These are phyloP conservation scores for Clepsis dumicolana DNA, from an alignment of 2,888 invertebrate species.

Conservation along the genomic window DNA sequence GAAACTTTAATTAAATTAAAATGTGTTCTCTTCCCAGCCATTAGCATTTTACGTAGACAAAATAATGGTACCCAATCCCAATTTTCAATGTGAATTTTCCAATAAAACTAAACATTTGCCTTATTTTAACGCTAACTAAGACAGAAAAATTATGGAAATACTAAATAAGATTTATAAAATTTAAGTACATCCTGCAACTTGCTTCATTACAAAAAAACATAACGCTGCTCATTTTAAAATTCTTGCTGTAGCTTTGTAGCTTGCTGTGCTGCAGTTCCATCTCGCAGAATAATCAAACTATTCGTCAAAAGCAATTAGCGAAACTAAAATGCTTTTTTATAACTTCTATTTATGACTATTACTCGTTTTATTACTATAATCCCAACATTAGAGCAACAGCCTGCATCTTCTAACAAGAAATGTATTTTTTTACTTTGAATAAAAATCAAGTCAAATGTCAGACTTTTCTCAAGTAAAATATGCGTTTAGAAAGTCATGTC, in stretches of 20 bases:
- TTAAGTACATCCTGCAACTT: neutral
- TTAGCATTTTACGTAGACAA: too few relatives aligned
- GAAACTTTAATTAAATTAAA: too few relatives aligned
- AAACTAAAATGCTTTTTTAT: constrained; percentile 6
- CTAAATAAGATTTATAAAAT: too few relatives aligned
- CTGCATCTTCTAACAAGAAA: neutral
- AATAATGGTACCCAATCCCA: too few relatives aligned
- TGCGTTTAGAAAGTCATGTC: constrained; percentile 23
- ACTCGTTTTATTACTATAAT: constrained; percentile 10
- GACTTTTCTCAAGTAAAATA: constrained; percentile 15
- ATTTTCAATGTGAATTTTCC: too few relatives aligned
- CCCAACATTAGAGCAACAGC: constrained; percentile 11
- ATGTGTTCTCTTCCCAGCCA: too few relatives aligned
- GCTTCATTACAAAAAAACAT: neutral
- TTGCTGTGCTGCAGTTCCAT: too few relatives aligned
- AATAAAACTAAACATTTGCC: too few relatives aligned
- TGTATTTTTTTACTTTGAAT: constrained; percentile 9
- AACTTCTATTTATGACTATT: constrained; percentile 23
- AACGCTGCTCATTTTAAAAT: neutral
- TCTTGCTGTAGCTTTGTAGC: too few relatives aligned
- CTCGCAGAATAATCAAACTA: neutral
- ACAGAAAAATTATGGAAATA: neutral
- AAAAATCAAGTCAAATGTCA: constrained; percentile 25
- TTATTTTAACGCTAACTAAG: neutral
- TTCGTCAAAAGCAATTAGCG: constrained; percentile 2